Percentiles rank a stretch among this genome's conserved stretches.
phyloP scores from a whole-genome alignment of 2,113 vertebrate genomes.

The Chiloscyllium plagiosum region DNA sequence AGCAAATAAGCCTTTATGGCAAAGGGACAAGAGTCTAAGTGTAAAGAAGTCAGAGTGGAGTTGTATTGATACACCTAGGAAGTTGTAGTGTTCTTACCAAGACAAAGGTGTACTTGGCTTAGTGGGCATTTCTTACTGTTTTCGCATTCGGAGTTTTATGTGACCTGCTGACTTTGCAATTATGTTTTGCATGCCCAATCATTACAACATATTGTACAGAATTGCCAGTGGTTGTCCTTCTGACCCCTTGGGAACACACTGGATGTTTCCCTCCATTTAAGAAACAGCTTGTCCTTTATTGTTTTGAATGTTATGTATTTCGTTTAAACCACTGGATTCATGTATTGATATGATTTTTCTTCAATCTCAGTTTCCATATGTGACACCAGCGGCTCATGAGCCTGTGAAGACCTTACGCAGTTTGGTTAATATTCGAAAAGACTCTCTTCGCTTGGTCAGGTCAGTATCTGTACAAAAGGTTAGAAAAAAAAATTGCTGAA shows the following conservation, averaged over 20 bases:
- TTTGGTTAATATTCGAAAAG: slow-evolving; percentile 94
- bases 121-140: too few species aligned
- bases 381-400: slow-evolving; percentile 92
- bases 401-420: slow-evolving; percentile 93
- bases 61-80: too few species aligned
- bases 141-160: background rate
- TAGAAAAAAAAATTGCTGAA: background rate
- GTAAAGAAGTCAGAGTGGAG: too few species aligned
- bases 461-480: slow-evolving; percentile 45
- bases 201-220: background rate
- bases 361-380: slow-evolving; percentile 80
- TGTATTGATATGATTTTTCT: slow-evolving; percentile 40
- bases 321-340: background rate
- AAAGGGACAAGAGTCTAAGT: too few species aligned
- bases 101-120: too few species aligned
- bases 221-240: background rate
- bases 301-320: background rate
- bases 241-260: background rate
- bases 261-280: background rate
- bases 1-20: too few species aligned
- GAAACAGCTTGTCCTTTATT: background rate
- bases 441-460: slow-evolving; percentile 90
- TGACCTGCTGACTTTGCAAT: background rate
- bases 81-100: too few species aligned
- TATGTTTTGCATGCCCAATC: background rate